Conservation (phyloP, 2,888 invertebrate species). For the Margaritifera margaritifera region DNA sequence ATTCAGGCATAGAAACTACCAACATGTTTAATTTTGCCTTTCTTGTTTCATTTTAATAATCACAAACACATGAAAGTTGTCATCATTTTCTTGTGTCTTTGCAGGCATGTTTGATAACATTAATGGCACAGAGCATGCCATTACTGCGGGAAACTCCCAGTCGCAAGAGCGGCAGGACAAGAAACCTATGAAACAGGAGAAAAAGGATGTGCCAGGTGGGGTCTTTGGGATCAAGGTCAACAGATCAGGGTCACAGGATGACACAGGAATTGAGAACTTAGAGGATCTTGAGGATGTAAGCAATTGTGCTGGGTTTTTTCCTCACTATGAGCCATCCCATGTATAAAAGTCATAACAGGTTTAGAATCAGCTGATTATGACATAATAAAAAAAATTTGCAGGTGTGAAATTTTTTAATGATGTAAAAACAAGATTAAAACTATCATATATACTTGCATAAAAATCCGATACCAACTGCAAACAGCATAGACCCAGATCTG, state of each 20-base stretch:
- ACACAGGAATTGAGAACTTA: conserved; percentile 41
- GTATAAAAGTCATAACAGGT: too few relatives aligned
- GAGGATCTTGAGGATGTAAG: conserved; percentile 60
- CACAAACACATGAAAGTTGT: neutral
- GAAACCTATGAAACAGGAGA: conserved; percentile 42
- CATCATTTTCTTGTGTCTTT: conserved; percentile 7
- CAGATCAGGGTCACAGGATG: conserved; percentile 52
- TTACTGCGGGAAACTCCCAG: conserved; percentile 48
- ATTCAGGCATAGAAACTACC: too few relatives aligned
- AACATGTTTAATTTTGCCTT: too few relatives aligned
- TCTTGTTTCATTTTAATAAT: too few relatives aligned
- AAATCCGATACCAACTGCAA: too few relatives aligned
- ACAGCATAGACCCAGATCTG: too few relatives aligned
- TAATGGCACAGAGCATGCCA: conserved; percentile 48
- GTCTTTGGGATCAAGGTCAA: conserved; percentile 60
- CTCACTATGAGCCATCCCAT: too few relatives aligned
- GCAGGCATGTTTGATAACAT: conserved; percentile 63
- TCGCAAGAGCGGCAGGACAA: conserved; percentile 47
- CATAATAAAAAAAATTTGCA: too few relatives aligned
- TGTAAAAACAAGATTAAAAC: too few relatives aligned
- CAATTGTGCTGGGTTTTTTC: neutral
- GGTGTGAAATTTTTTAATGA: too few relatives aligned
- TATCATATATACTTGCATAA: too few relatives aligned
- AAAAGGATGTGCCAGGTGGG: conserved; percentile 51
- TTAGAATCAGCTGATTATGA: too few relatives aligned